phyloP scores from a whole-genome alignment of 37 sponge, comb jelly and placozoan species.

The Oscarella lobularis region DNA sequence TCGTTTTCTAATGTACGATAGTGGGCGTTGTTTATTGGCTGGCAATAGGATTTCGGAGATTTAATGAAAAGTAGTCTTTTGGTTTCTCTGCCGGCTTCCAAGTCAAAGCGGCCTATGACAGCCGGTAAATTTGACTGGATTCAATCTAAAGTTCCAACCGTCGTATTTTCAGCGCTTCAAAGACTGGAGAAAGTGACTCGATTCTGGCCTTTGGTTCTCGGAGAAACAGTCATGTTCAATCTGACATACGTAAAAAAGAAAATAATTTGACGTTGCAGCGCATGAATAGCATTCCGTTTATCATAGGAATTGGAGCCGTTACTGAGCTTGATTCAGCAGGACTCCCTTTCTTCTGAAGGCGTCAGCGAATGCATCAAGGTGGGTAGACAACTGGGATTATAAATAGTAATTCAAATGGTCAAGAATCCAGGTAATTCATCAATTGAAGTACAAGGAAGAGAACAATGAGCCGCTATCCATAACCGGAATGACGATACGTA shows the following conservation, averaged over 20 bases:
- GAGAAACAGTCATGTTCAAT: constrained; percentile 45
- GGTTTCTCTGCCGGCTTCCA: constrained; percentile 27
- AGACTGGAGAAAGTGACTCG: constrained; percentile 53
- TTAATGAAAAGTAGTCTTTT: constrained; percentile 38
- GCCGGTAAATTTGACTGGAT: no score
- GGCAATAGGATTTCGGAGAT: constrained; percentile 55
- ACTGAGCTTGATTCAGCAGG: constrained; percentile 13
- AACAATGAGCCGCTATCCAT: constrained; percentile 38
- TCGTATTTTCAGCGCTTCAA: constrained; percentile 20
- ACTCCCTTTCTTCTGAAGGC: no score
- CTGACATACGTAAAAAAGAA: constrained; percentile 26
- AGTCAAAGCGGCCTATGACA: no score
- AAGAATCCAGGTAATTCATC: no score
- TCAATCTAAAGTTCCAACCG: no score
- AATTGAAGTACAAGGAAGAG: constrained; percentile 20
- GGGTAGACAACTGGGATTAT: no score
- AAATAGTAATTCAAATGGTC: no score
- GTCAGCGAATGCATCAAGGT: no score
- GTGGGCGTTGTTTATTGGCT: not conserved
- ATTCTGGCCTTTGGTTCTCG: constrained; percentile 64
- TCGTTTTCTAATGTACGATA: not conserved
- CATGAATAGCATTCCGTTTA: no score
- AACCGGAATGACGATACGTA: constrained; percentile 18
- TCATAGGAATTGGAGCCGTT: constrained; percentile 55
- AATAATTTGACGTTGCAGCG: no score